A percentile compares a stretch with the other conserved stretches of the same genome.
phyloP scores from a whole-genome alignment of 2,797 vertebrate genomes.

The Bradypus variegatus region DNA sequence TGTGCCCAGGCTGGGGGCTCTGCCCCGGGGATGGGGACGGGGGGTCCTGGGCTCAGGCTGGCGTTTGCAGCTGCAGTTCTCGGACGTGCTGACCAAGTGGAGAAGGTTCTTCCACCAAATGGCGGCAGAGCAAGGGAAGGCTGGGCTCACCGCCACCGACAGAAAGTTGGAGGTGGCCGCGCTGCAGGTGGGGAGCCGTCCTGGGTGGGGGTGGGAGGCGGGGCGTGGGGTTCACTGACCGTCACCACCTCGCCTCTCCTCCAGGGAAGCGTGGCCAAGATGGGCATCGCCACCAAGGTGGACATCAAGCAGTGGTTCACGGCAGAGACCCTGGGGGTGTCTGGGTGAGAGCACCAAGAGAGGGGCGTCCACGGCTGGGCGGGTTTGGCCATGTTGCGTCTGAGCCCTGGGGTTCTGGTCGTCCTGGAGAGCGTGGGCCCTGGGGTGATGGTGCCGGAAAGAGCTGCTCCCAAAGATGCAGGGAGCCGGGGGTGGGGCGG shows the following conservation, averaged over 20 bases:
- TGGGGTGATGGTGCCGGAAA: neutral
- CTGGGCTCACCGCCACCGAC: conserved; percentile 77
- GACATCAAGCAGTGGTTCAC: conserved; percentile 89
- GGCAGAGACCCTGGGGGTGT: conserved; percentile 80
- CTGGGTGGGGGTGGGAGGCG: neutral
- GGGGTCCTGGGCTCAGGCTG: neutral
- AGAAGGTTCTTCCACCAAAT: conserved; percentile 84
- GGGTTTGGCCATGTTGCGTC: neutral
- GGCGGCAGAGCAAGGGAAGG: conserved; percentile 86
- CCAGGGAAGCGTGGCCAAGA: conserved; percentile 81
- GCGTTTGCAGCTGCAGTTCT: conserved; percentile 85
- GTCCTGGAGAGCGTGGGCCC: neutral
- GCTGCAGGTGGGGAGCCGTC: conserved; percentile 79
- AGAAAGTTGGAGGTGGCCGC: conserved; percentile 83
- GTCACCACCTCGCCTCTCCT: neutral
- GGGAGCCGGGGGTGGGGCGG: neutral
- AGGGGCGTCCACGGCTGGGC: too few relatives aligned
- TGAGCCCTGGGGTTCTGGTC: neutral
- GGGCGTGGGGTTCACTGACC: neutral
- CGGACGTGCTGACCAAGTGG: conserved; percentile 93
- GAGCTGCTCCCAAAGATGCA: neutral
- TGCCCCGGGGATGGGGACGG: too few relatives aligned
- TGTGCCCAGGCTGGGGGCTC: neutral
- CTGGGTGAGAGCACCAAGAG: conserved; percentile 65
- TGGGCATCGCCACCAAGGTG: conserved; percentile 80